Percentiles rank a stretch among this genome's conserved stretches.
Conservation (phyloP, 2,113 vertebrate species). For the Lagopus leucura region DNA sequence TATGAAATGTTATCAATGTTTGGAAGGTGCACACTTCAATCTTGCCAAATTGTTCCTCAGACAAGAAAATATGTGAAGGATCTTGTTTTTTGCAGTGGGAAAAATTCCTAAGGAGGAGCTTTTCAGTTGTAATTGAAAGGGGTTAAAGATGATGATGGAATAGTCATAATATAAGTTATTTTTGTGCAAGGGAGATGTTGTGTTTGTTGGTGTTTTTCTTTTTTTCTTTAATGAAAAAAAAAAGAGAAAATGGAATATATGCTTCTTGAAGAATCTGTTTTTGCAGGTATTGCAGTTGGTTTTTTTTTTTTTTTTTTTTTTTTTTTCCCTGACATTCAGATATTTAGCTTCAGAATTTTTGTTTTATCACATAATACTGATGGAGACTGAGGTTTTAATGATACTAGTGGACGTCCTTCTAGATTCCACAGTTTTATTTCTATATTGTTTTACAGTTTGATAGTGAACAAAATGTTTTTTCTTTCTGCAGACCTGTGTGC, state of each 20-base stretch:
- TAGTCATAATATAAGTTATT: background rate
- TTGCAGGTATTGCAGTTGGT: background rate
- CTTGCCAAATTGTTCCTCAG: background rate
- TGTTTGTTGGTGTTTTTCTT: background rate
- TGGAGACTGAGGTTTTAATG: background rate
- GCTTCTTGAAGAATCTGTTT: background rate
- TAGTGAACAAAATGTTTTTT: background rate
- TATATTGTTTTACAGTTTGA: background rate
- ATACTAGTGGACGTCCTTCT: background rate
- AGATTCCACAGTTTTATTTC: background rate
- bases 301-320: rapidly evolving
- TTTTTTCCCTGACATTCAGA: background rate
- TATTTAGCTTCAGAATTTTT: background rate
- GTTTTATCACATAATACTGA: background rate
- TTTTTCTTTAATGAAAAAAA: background rate
- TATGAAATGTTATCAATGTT: background rate
- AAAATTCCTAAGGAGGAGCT: background rate
- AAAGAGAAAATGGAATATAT: background rate
- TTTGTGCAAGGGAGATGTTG: background rate
- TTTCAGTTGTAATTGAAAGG: background rate
- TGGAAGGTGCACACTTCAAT: background rate
- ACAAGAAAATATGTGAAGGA: background rate
- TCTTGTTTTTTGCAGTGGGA: background rate
- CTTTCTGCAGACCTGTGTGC: background rate
- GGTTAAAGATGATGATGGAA: background rate